phyloP scores from a whole-genome alignment of 2,113 vertebrate species.

The Sinocyclocheilus anophthalmus region DNA sequence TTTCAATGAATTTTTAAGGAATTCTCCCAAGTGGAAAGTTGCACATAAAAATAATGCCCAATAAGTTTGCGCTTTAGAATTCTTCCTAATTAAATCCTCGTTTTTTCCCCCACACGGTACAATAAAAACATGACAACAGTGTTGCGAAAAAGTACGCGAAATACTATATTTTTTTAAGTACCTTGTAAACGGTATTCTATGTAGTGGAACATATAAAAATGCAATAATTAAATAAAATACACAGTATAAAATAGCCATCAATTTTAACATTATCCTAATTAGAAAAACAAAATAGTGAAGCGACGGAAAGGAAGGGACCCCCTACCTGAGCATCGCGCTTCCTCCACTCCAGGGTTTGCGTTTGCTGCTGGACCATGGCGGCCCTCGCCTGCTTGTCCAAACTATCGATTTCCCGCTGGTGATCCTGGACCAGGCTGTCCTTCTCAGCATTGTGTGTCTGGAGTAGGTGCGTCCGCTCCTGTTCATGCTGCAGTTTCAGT shows the following conservation, averaged over 20 bases:
- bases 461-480: conserved; percentile 97
- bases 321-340: conserved; percentile 91
- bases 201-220: neutral
- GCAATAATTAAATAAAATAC: conserved; percentile 31
- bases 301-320: conserved; percentile 69
- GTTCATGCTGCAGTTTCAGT: conserved; percentile 95
- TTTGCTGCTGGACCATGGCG: conserved; percentile 87
- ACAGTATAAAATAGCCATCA: conserved; percentile 16
- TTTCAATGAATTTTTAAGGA: conserved; percentile 59
- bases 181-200: neutral
- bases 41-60: conserved; percentile 45
- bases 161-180: neutral
- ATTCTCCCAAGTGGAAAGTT: conserved; percentile 55
- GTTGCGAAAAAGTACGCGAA: neutral
- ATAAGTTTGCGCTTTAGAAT: conserved; percentile 44
- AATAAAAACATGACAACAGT: neutral
- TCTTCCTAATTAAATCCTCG: neutral
- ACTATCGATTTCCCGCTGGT: conserved; percentile 86
- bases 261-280: conserved; percentile 41
- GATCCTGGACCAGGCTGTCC: conserved; percentile 93
- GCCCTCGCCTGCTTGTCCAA: conserved; percentile 86
- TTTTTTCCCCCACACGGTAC: neutral
- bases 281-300: conserved; percentile 64
- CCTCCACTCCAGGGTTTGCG: conserved; percentile 87
- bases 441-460: conserved; percentile 92